Evolutionary conservation across 2,113 vertebrate genomes (phyloP).

Genomic region (Peromyscus californicus): DNA sequence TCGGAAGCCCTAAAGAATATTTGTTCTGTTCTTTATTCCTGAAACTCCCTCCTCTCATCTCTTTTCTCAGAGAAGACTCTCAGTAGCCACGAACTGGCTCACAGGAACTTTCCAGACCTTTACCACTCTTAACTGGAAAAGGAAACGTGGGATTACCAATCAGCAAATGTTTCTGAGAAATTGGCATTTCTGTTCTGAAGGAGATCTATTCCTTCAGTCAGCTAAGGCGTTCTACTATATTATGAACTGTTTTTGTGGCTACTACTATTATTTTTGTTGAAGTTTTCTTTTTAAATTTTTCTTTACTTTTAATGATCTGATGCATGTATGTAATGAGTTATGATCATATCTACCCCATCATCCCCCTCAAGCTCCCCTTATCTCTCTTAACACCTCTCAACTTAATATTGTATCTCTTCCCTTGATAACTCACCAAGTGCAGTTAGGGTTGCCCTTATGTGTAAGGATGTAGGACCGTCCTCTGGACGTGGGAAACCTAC

Average conservation of each 20-base stretch:
- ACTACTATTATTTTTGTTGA: neutral
- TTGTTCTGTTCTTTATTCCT: neutral
- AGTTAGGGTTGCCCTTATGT: neutral
- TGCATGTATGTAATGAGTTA: too few relatives aligned
- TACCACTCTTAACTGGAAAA: neutral
- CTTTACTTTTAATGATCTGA: neutral
- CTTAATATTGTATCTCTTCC: neutral
- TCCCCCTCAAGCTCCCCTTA: too few relatives aligned
- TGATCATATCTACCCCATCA: neutral
- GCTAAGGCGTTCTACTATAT: neutral
- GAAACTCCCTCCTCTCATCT: neutral
- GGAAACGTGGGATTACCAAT: neutral
- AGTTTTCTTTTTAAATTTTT: neutral
- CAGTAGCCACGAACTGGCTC: neutral
- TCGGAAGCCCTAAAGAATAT: neutral
- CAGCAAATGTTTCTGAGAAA: neutral
- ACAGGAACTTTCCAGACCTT: neutral
- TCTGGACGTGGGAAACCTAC: neutral
- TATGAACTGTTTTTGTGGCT: neutral
- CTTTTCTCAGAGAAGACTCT: neutral
- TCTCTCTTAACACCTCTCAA: neutral
- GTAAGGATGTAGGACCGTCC: neutral
- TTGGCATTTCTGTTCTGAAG: conserved; percentile 15
- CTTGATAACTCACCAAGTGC: neutral
- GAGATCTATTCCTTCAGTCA: neutral